Base-by-base conservation (phyloP, 2,797 vertebrate species). In the Poecile montanus region DNA sequence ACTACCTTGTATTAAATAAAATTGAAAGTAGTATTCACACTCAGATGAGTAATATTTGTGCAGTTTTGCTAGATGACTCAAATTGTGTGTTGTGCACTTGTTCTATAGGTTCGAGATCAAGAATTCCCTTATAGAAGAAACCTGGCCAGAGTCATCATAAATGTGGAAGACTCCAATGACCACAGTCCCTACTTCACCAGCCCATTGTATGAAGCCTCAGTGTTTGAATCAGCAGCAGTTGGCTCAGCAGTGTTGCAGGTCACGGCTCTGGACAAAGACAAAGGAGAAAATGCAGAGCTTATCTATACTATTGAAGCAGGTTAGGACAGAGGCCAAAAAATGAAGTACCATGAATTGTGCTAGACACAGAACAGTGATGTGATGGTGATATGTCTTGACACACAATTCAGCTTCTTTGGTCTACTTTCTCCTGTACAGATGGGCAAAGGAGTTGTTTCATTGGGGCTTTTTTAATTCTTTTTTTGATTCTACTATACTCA, bases 51-150 rank as follows among this genome's bases (percentile, higher is more conserved):
- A 72, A 40, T 47, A 61, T 23, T 68, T 80, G 17, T 62, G 18
- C 68, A 38, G 10, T 50, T 77, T 78, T 86, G 29, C 30, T 76
- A 36, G 18, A 14, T 16, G 13, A 25, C 16, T 68, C 36, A 66
- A 78, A 60, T 36, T 84, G 18, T 80, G 13, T 60, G 38, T 94
- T 92, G 61, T 62, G 40, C 14, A 56, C 73, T 96, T 95, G 44
- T 76, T 95, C 67, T 68, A 11, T 94, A 99, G 99, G 99, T 99
- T 83, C 99, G 99, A 96, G 99, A 99, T 97, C 99, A 99, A 96
- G 99, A 99, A 94, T 99, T 99, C 86, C 99, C 99, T 3, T 99
- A 99, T 51, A 98, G 99, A 93, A 98, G 99, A 95, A 99, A 99
- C 93, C 95, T 99, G 95, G 99, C 98, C 62, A 98, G 99, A 50